Base-by-base conservation (phyloP, 2,797 vertebrate species). In the Tokudaia tokunoshimensis region DNA sequence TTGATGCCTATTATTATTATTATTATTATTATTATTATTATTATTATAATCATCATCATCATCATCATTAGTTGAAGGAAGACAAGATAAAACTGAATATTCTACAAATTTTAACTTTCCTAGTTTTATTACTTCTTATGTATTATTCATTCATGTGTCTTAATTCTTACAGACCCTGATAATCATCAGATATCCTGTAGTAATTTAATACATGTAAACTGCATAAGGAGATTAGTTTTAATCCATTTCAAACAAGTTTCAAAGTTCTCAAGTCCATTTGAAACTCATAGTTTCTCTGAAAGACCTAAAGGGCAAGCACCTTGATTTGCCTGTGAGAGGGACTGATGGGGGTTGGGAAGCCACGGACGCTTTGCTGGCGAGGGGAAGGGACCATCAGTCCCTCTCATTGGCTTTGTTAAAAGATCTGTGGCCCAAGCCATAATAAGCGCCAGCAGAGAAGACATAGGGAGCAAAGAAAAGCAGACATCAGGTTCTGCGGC, bases 11-110 rank as follows among this genome's bases (percentile, higher is more conserved):
- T 72, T 70, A 19, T 70, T 70, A 13, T 63, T 63, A 26, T 26
- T 63, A 24, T 61, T 61, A 24, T 61, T 61, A 20, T 19, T 20
- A 19, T 61, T 7, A 24, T 61, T 61, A 24, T 61, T 61, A 20
- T 19, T 20, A 19, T 61, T 7, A 59, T 59, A 8, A 26, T 41
- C 41, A 41, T 41, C 41, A 41, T 41, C 41, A 41, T 41, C 41
- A 41, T 41, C 41, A 41, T 41, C 24, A 47, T 75, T 76, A 22
- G 26, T 19, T 59, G 14, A 86, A 87, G 93, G 41, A 79, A 92
- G 57, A 63, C 94, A 91, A 61, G 61, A 90, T 94, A 93, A 34
- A 95, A 75, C 57, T 74, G 11, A 65, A 41, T 86, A 89, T 76
- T 78, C 31, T 87, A 89, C 34, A 95, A 55, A 65, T 41, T 20